Evolutionary conservation across 2,888 invertebrate species (phyloP).

Genomic region (Tuberolachnus salignus): DNA sequence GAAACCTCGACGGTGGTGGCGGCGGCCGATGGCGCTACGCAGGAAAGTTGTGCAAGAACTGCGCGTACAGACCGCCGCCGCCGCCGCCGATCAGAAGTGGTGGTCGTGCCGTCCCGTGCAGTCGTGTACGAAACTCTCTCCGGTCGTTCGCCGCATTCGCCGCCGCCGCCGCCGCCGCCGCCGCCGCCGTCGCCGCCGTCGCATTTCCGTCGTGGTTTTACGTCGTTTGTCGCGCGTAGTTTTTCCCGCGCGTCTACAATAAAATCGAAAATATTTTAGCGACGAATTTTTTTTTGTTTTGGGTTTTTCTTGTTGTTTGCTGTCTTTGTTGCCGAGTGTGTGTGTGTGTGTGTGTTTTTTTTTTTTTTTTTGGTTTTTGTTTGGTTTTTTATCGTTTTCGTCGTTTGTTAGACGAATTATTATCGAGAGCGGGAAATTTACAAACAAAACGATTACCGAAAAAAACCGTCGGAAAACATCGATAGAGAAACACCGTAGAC

Average conservation of each 20-base stretch:
- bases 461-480: too few relatives aligned
- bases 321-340: too few relatives aligned
- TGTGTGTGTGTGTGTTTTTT: too few relatives aligned
- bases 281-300: background rate
- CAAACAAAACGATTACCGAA: too few relatives aligned
- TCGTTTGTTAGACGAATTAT: too few relatives aligned
- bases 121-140: conserved; percentile 46
- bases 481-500: too few relatives aligned
- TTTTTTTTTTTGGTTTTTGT: too few relatives aligned
- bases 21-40: conserved; percentile 42
- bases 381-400: too few relatives aligned
- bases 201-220: background rate
- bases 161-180: conserved; percentile 19
- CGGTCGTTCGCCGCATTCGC: conserved; percentile 32
- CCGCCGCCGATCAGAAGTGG: conserved; percentile 46
- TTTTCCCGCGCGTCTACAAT: conserved; percentile 10
- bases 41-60: conserved; percentile 50
- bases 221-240: too few relatives aligned
- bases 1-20: background rate
- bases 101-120: conserved; percentile 47
- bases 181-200: background rate
- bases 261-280: too few relatives aligned
- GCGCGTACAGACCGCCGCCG: background rate
- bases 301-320: too few relatives aligned
- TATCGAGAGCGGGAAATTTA: too few relatives aligned